These are phyloP conservation scores for Gymnobelideus leadbeateri DNA, from an alignment of 2,113 vertebrate genomes.

Conservation along the genomic window DNA sequence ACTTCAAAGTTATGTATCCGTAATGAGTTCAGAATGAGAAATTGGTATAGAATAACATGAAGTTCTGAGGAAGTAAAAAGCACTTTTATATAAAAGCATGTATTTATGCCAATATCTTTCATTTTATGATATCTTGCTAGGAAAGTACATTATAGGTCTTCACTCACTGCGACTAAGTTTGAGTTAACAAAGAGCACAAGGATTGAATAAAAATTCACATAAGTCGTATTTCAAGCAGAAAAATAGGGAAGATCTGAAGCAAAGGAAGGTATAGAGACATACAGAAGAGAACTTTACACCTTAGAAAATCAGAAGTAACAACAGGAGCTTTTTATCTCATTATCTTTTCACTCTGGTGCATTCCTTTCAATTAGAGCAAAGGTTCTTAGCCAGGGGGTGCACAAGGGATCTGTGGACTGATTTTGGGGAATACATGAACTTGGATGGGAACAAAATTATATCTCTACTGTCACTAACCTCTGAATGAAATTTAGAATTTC, in stretches of 20 bases:
- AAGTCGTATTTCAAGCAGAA: background rate
- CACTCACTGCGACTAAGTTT: background rate
- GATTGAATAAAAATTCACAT: background rate
- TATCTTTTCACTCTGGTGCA: background rate
- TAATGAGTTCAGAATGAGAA: background rate
- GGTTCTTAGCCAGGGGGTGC: background rate
- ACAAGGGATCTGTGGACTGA: background rate
- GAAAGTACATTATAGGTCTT: background rate
- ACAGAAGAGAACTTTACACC: background rate
- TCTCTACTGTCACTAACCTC: background rate
- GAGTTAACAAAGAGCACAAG: background rate
- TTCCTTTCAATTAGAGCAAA: background rate
- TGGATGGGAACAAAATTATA: background rate
- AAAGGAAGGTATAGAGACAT: background rate
- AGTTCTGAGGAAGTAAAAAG: background rate
- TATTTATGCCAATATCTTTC: background rate
- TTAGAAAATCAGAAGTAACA: background rate
- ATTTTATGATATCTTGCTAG: background rate
- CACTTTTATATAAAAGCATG: background rate
- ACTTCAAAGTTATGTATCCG: background rate
- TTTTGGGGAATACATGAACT: background rate
- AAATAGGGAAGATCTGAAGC: background rate
- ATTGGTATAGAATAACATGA: background rate
- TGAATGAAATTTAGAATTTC: background rate
- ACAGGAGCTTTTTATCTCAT: background rate